These are phyloP conservation scores for Cecidostiba fungosa DNA, from an alignment of 2,888 invertebrate genomes.

Conservation along the genomic window DNA sequence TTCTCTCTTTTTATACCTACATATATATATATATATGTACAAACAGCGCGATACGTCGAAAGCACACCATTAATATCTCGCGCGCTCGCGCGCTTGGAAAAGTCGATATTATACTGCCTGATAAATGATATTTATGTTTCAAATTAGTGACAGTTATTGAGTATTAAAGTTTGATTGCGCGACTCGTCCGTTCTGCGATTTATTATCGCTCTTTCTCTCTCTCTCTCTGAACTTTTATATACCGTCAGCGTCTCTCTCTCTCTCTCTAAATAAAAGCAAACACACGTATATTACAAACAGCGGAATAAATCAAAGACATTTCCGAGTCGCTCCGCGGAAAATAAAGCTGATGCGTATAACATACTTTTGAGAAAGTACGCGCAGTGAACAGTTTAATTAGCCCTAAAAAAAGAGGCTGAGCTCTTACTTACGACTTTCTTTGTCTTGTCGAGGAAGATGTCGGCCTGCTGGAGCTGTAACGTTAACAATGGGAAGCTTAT, in stretches of 20 bases:
- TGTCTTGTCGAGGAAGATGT: slow-evolving; percentile 75
- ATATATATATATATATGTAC: neutral
- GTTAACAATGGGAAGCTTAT: slow-evolving; percentile 43
- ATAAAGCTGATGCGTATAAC: neutral
- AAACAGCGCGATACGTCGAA: slow-evolving; percentile 32
- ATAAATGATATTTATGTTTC: slow-evolving; percentile 47
- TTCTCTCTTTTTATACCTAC: neutral
- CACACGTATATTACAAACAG: neutral
- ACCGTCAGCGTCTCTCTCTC: neutral
- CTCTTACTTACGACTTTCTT: slow-evolving; percentile 74
- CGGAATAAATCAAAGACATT: slow-evolving; percentile 10
- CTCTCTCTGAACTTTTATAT: slow-evolving; percentile 18
- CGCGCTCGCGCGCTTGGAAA: neutral
- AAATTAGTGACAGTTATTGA: slow-evolving; percentile 42
- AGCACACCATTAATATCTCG: neutral
- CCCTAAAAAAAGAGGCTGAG: slow-evolving; percentile 6
- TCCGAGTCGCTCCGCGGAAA: neutral
- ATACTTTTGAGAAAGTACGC: neutral
- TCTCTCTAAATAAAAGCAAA: neutral
- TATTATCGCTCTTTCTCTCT: slow-evolving; percentile 18
- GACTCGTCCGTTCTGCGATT: slow-evolving; percentile 23
- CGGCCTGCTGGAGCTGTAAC: slow-evolving; percentile 75
- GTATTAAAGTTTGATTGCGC: slow-evolving; percentile 41
- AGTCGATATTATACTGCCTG: neutral
- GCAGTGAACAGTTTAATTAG: slow-evolving; percentile 5